Evolutionary conservation across 2,797 vertebrate genomes (phyloP), one percentile per base, ranked within the genome.

Genomic region (Neostethus bicornis): DNA sequence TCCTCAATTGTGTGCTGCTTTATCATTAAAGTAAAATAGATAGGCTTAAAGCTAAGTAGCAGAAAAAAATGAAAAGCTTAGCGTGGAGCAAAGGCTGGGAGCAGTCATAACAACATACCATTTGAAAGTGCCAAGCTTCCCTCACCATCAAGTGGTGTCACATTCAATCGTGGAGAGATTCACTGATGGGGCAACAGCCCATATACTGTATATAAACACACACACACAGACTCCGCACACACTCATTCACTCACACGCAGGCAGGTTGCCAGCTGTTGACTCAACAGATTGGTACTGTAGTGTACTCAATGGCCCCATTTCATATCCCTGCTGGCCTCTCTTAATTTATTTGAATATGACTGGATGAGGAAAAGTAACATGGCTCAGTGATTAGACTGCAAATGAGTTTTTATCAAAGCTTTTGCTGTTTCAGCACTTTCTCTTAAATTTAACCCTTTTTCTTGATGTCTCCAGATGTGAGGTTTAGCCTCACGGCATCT

Each of bases 251-350:
- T 71, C 79, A 70, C 62, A 61, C 51, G 61, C 62, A 63, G 75
- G 79, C 78, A 57, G 43, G 52, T 66, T 77, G 86, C 87, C 89
- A 89, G 85, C 83, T 89, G 86, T 87, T 89, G 86, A 88, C 86
- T 89, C 77, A 68, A 84, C 83, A 86, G 77, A 86, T 89, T 83
- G 85, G 81, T 84, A 67, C 77, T 74, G 79, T 71, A 67, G 76
- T 87, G 86, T 67, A 89, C 86, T 90, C 86, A 83, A 62, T 89
- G 85, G 79, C 80, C 86, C 74, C 80, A 19, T 79, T 87, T 87
- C 79, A 85, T 83, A 81, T 77, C 71, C 79, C 77, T 44, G 48
- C 71, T 73, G 80, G 73, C 77, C 75, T 55, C 65, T 48, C 62
- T 78, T 66, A 51, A 80, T 82, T 80, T 83, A 83, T 88, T 78